Base-by-base conservation (phyloP, 2,888 invertebrate species). In the Ctenicera cuprea region DNA sequence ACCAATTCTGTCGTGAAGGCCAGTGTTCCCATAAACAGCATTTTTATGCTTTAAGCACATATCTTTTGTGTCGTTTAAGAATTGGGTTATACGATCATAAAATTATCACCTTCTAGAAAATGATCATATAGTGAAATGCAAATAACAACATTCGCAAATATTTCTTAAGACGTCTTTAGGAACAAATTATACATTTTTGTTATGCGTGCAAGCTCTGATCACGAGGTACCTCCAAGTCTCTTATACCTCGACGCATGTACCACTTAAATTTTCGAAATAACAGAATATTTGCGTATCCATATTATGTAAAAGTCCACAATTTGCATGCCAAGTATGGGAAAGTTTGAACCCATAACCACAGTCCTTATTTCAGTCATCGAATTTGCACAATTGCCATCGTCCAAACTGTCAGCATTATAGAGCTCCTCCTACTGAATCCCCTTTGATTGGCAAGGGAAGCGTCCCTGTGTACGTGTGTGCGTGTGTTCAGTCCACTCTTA, bases 391-490 rank as follows among this genome's bases (percentile, higher is more conserved):
- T 74, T 77, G 61, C 73, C 68, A 41, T 38, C 62, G 41, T 45
- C 62, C 41, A 67, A 67, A 64, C 61, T 72, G 66, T 72, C 71
- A 59, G 71, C 45, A 71, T 71, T 65, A 37, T 69, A 69, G 59
- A 77, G 77, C 81, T 80, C 81, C 81, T 77, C 81, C 81, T 76
- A 80, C 81, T 77, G 77, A 79, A 80, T 78, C 77, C 79, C 79
- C 79, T 80, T 80, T 77, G 78, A 79, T 80, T 79, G 80, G 79
- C 71, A 80, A 79, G 73, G 74, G 76, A 71, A 78, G 68, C 76
- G 75, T 77, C 76, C 76, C 74, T 76, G 71, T 75, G 64, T 72
- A 71, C 45, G 73, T 71, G 73, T 79, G 74, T 76, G 76, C 75
- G 76, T 79, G 77, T 77, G 75, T 71, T 73, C 76, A 65, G 71